Evolutionary conservation across 2,797 vertebrate genomes (phyloP), one percentile per base, ranked within the genome.

Genomic region (Chrosomus eos): DNA sequence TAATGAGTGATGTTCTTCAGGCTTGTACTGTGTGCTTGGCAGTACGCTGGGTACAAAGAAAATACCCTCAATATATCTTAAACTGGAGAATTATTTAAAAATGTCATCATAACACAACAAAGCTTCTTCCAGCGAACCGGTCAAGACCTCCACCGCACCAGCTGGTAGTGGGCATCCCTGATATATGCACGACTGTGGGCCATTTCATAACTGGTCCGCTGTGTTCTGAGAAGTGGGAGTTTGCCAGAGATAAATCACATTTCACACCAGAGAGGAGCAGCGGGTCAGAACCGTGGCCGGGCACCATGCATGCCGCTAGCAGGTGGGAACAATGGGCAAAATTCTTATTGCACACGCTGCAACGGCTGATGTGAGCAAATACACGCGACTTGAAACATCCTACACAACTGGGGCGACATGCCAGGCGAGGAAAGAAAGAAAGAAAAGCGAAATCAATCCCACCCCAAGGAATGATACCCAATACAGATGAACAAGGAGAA

Each of bases 211-310:
- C 92, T 87, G 90, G 87, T 91, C 80, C 7, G 91, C 94, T 95
- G 95, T 95, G 82, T 92, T 88, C 88, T 26, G 82, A 83, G 85
- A 87, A 83, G 81, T 87, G 84, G 90, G 89, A 82, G 79, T 89
- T 88, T 87, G 86, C 88, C 48, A 7, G 53, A 85, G 89, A 93
- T 93, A 94, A 94, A 92, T 93, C 90, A 88, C 92, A 94, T 94
- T 95, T 95, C 93, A 94, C 95, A 95, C 94, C 91, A 93, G 89
- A 64, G 91, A 86, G 87, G 87, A 88, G 90, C 64, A 72, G 74
- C 11, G 62, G 85, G 81, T 82, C 86, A 82, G 43, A 84, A 84
- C 73, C 40, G 66, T 78, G 80, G 80, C 68, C 4, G 53, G 53
- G 18, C 82, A 84, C 21, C 75, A 67, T 67, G 81, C 45, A 58